Evolutionary conservation across 2,113 vertebrate species (phyloP).

Genomic region (Otis tarda): DNA sequence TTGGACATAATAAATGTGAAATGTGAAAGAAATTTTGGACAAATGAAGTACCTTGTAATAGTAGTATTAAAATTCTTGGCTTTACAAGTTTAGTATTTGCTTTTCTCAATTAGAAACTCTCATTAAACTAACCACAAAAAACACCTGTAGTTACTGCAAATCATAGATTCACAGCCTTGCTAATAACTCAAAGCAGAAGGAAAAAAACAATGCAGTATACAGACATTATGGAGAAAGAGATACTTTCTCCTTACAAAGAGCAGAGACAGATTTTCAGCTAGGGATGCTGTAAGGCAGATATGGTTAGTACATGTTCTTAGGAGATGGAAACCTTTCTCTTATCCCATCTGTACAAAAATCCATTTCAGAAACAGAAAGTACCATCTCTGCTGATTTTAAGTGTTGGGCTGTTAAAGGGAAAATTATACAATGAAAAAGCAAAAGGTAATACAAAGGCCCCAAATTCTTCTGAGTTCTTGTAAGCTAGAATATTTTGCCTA

Average conservation of each 20-base stretch:
- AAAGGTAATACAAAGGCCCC: not conserved
- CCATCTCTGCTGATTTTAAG: not conserved
- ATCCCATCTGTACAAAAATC: not conserved
- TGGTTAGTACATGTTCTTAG: not conserved
- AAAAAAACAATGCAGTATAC: not conserved
- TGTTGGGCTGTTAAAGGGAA: not conserved
- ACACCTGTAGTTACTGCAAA: not conserved
- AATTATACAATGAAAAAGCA: not conserved
- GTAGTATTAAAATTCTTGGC: not conserved
- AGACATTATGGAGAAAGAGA: not conserved
- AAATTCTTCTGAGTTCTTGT: not conserved
- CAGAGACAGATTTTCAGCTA: not conserved
- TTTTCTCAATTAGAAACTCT: constrained; percentile 3
- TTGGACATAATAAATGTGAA: not conserved
- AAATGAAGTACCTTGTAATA: not conserved
- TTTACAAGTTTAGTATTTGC: not conserved
- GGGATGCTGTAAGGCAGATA: not conserved
- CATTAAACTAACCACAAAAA: not conserved
- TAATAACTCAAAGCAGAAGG: not conserved
- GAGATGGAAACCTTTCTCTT: not conserved
- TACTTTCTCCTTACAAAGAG: not conserved
- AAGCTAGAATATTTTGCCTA: not conserved
- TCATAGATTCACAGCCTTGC: not conserved
- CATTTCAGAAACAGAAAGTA: not conserved
- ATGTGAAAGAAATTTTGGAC: not conserved